phyloP scores from a whole-genome alignment of 2,888 invertebrate genomes.

The Diarsia mendica region DNA sequence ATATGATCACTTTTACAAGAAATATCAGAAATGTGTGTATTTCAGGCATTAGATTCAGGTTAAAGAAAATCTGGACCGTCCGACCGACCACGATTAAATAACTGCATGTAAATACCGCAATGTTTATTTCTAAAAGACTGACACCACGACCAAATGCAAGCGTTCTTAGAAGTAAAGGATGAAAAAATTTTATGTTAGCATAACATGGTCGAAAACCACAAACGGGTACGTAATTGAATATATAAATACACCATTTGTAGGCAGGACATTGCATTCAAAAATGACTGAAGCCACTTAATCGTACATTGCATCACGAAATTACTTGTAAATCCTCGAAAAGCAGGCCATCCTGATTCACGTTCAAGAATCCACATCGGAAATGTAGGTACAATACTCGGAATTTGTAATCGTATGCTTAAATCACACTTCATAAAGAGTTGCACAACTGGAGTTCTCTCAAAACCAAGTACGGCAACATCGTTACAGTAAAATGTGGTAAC shows the following conservation, averaged over 20 bases:
- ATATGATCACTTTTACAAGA: neutral
- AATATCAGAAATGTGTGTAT: neutral
- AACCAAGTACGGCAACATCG: slow-evolving; percentile 45
- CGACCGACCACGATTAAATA: neutral
- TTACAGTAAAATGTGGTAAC: slow-evolving; percentile 43
- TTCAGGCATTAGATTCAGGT: neutral
- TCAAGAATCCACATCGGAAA: slow-evolving; percentile 65
- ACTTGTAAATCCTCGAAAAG: slow-evolving; percentile 68
- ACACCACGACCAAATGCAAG: neutral
- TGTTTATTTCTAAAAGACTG: neutral
- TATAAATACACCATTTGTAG: slow-evolving; percentile 34
- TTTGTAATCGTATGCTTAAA: slow-evolving; percentile 70
- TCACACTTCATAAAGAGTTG: slow-evolving; percentile 61
- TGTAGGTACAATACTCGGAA: slow-evolving; percentile 68
- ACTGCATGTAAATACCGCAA: neutral
- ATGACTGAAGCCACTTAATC: slow-evolving; percentile 58
- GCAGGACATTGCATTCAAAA: slow-evolving; percentile 51
- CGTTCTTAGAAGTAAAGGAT: slow-evolving; percentile 31
- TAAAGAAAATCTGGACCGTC: neutral
- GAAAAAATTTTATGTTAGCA: slow-evolving; percentile 17
- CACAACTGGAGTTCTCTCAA: slow-evolving; percentile 48
- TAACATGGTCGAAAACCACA: slow-evolving; percentile 16
- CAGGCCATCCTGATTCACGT: slow-evolving; percentile 74
- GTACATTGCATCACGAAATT: slow-evolving; percentile 64
- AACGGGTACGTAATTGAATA: slow-evolving; percentile 14